Conservation (phyloP, 53 echinoderm and acorn worm species). For the Luidia sarsii region DNA sequence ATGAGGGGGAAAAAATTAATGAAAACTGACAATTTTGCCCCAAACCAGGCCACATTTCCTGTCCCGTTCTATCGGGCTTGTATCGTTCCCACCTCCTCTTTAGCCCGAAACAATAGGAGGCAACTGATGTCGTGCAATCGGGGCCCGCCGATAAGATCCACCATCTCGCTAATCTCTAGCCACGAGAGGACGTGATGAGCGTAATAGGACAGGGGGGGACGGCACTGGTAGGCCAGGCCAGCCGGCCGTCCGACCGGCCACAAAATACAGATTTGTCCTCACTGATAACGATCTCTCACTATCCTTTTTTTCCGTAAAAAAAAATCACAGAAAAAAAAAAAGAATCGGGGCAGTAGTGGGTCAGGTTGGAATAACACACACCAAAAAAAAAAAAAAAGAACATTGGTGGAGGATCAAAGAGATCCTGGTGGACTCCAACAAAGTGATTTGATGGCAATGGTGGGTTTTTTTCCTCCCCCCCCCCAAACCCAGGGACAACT, state of each 20-base stretch:
- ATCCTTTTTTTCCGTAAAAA: no score
- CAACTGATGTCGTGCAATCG: constrained; percentile 16
- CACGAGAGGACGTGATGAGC: no score
- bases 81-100: constrained; percentile 53
- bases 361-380: neutral
- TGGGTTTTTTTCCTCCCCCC: no score
- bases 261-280: no score
- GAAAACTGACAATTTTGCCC: constrained; percentile 44
- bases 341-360: neutral
- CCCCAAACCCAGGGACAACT: no score
- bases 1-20: constrained; percentile 50
- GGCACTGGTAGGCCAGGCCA: no score
- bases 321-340: neutral
- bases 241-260: no score
- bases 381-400: neutral
- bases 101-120: constrained; percentile 35
- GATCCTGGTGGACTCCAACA: no score
- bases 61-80: constrained; percentile 31
- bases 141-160: constrained; percentile 17
- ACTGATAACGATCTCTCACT: no score
- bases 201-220: no score
- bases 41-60: constrained; percentile 25
- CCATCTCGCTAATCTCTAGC: constrained; percentile 37
- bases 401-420: neutral
- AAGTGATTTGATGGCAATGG: no score